Percentiles rank a stretch among this genome's conserved stretches.
phyloP scores from a whole-genome alignment of 2,888 invertebrate species.

The Brachylomia viminalis region DNA sequence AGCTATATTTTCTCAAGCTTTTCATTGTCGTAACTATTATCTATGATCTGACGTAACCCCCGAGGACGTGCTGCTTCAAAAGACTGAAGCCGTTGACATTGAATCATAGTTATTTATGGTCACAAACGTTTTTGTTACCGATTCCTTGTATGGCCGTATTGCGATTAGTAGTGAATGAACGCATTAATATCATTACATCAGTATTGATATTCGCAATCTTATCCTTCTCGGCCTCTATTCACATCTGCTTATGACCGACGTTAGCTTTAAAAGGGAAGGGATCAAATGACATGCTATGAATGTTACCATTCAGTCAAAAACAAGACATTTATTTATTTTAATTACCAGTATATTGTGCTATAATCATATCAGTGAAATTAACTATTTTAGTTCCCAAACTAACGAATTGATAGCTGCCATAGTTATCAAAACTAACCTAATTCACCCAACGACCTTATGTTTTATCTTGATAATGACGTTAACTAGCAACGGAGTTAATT shows the following conservation, averaged over 20 bases:
- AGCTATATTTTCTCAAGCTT: slow-evolving; percentile 32
- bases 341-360: not conserved
- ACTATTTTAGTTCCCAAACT: slow-evolving; percentile 57
- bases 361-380: slow-evolving; percentile 49
- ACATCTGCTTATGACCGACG: slow-evolving; percentile 65
- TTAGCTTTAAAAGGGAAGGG: slow-evolving; percentile 37
- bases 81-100: slow-evolving; percentile 82
- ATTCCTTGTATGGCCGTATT: slow-evolving; percentile 76
- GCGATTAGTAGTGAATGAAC: slow-evolving; percentile 82
- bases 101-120: slow-evolving; percentile 88
- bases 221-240: slow-evolving; percentile 70
- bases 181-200: slow-evolving; percentile 76
- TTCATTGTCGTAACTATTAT: slow-evolving; percentile 48
- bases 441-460: slow-evolving; percentile 70
- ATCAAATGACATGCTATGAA: slow-evolving; percentile 39
- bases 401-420: slow-evolving; percentile 69
- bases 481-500: slow-evolving; percentile 58
- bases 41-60: slow-evolving; percentile 71
- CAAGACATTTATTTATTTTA: not conserved
- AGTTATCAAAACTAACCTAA: slow-evolving; percentile 70
- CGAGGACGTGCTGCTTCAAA: slow-evolving; percentile 55
- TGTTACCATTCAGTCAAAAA: slow-evolving; percentile 8
- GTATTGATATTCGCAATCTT: slow-evolving; percentile 71
- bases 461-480: slow-evolving; percentile 65
- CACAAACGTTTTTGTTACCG: slow-evolving; percentile 81